Evolutionary conservation across 2,888 invertebrate genomes (phyloP), one percentile per base, ranked within the genome.

Genomic region (Eupeodes latifasciatus): DNA sequence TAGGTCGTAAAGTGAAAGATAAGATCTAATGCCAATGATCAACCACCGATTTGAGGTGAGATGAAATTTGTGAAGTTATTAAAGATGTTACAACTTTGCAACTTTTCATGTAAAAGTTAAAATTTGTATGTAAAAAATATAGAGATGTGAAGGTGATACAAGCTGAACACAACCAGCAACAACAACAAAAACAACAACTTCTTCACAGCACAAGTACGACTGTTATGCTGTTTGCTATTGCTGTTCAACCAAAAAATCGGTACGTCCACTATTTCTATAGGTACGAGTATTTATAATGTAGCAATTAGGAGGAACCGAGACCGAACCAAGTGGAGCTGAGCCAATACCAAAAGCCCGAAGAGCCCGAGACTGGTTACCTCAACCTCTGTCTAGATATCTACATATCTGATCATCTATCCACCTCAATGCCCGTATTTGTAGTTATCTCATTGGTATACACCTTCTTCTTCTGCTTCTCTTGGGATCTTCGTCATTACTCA

Each of bases 371-470:
- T 80, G 84, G 84, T 81, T 72, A 84, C 77, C 74, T 84, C 72
- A 59, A 84, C 77, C 74, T 84, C 72, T 87, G 87, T 81, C 66
- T 72, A 67, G 59, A 61, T 87, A 83, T 87, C 79, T 76, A 72
- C 59, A 75, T 79, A 82, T 71, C 75, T 78, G 27, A 27, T 27
- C 76, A 87, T 87, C 87, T 87, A 84, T 76, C 87, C 87, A 87
- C 83, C 80, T 80, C 66, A 80, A 84, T 87, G 77, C 84, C 84
- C 84, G 84, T 84, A 84, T 87, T 87, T 84, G 87, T 84, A 87
- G 75, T 84, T 84, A 84, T 84, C 80, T 80, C 72, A 87, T 66
- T 72, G 61, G 69, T 44, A 62, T 71, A 47, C 72, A 66, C 75
- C 79, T 55, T 66, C 72, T 71, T 51, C 62, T 69, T 27, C 27